phyloP scores from a whole-genome alignment of 2,113 vertebrate genomes.

The Pseudorasbora parva region DNA sequence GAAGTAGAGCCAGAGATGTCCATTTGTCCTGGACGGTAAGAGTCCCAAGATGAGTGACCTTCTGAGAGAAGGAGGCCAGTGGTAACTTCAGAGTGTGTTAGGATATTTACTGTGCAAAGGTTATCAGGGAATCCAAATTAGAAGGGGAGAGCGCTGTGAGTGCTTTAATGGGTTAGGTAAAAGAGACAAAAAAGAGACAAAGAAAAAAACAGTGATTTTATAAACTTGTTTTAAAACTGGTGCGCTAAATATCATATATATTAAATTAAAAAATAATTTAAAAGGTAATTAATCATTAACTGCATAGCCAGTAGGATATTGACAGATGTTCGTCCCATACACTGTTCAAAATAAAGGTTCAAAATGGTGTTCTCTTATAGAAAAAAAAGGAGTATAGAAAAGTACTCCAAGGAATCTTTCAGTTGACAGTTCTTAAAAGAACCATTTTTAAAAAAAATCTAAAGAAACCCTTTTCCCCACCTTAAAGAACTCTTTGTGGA shows the following conservation, averaged over 20 bases:
- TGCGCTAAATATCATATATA: background rate
- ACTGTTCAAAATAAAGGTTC: too few relatives aligned
- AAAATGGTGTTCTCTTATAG: too few relatives aligned
- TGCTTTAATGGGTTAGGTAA: background rate
- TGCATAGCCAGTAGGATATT: too few relatives aligned
- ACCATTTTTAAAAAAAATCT: too few relatives aligned
- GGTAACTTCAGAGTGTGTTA: constrained; percentile 12
- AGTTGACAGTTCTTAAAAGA: too few relatives aligned
- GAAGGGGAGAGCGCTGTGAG: constrained; percentile 15
- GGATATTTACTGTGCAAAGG: background rate
- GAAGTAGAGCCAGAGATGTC: constrained; percentile 67
- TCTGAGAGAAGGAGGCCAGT: constrained; percentile 2
- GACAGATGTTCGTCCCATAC: too few relatives aligned
- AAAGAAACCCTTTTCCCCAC: too few relatives aligned
- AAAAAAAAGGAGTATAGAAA: too few relatives aligned
- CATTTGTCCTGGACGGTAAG: constrained; percentile 64
- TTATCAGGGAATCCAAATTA: constrained; percentile 29
- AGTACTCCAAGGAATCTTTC: too few relatives aligned
- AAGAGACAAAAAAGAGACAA: background rate
- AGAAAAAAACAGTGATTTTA: background rate
- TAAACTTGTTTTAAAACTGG: background rate
- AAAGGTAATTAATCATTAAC: too few relatives aligned
- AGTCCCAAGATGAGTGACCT: constrained; percentile 1
- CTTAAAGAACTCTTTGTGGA: too few relatives aligned
- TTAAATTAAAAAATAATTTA: too few relatives aligned